These are phyloP conservation scores for Scatophagus argus DNA, from an alignment of 2,113 vertebrate species.

Conservation along the genomic window DNA sequence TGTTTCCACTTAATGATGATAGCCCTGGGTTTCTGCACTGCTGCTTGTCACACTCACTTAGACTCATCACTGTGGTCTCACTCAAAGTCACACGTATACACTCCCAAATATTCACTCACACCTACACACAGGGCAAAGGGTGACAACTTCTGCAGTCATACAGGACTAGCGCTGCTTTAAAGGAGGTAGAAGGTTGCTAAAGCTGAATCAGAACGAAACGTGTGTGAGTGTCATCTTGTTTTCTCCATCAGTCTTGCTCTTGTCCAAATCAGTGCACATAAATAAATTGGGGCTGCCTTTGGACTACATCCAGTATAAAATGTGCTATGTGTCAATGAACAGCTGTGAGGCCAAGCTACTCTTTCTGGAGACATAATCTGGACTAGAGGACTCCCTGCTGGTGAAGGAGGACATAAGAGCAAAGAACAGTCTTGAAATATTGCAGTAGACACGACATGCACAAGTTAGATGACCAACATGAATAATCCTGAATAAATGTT, in stretches of 20 bases:
- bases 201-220: slow-evolving; percentile 3
- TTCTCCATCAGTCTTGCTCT: slow-evolving; percentile 23
- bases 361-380: slow-evolving; percentile 42
- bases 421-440: neutral
- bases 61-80: slow-evolving; percentile 55
- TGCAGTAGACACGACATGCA: neutral
- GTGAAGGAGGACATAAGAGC: slow-evolving; percentile 34
- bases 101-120: slow-evolving; percentile 24
- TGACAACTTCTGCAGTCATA: neutral
- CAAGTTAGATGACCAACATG: neutral
- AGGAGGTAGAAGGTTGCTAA: neutral
- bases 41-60: slow-evolving; percentile 68
- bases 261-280: slow-evolving; percentile 20
- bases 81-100: slow-evolving; percentile 29
- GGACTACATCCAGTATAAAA: slow-evolving; percentile 32
- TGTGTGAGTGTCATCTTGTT: neutral
- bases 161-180: slow-evolving; percentile 10
- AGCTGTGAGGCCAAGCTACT: slow-evolving; percentile 24
- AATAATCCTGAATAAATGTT: slow-evolving; percentile 11
- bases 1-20: slow-evolving; percentile 70
- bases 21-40: slow-evolving; percentile 61
- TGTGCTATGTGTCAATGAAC: slow-evolving; percentile 40
- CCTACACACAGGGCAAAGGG: slow-evolving; percentile 20
- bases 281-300: slow-evolving; percentile 21
- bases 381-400: slow-evolving; percentile 73